Percentiles rank a stretch among this genome's conserved stretches.
Conservation (phyloP, 2,113 vertebrate species). For the Hemicordylus capensis region DNA sequence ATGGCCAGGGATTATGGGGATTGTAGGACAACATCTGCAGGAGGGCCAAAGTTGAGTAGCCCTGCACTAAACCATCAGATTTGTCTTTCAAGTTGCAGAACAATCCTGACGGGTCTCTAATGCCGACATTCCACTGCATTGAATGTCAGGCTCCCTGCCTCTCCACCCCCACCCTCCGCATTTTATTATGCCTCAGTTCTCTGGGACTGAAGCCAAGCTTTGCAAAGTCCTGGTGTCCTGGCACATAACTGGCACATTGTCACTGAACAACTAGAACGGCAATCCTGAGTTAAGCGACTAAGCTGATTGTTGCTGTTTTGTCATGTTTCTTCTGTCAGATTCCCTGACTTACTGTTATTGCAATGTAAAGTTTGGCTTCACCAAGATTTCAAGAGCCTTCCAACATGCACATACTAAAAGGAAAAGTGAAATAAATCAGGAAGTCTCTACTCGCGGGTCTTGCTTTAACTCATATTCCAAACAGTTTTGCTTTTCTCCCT, state of each 20-base stretch:
- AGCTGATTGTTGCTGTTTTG: slow-evolving; percentile 30
- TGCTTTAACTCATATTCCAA: slow-evolving; percentile 45
- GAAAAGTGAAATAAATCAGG: slow-evolving; percentile 49
- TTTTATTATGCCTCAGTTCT: too few species aligned
- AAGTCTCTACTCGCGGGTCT: slow-evolving; percentile 32
- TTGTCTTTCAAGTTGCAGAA: too few species aligned
- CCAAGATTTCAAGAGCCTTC: slow-evolving; percentile 49
- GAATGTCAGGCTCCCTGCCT: too few species aligned
- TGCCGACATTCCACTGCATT: too few species aligned
- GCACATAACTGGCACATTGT: neutral
- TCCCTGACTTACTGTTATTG: slow-evolving; percentile 33
- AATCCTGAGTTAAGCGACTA: neutral
- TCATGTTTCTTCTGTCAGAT: slow-evolving; percentile 35
- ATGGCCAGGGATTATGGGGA: too few species aligned
- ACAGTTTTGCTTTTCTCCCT: slow-evolving; percentile 30
- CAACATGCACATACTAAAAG: slow-evolving; percentile 14
- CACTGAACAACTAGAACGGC: neutral
- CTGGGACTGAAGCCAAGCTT: too few species aligned
- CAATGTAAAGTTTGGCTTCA: slow-evolving; percentile 50
- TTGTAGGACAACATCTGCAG: too few species aligned
- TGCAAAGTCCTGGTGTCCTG: neutral
- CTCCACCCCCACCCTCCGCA: too few species aligned
- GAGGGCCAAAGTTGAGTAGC: too few species aligned
- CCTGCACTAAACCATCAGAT: too few species aligned
- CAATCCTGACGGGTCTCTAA: too few species aligned